Conservation (phyloP, 2,888 invertebrate genomes). For the Sabellastarte sp. region DNA sequence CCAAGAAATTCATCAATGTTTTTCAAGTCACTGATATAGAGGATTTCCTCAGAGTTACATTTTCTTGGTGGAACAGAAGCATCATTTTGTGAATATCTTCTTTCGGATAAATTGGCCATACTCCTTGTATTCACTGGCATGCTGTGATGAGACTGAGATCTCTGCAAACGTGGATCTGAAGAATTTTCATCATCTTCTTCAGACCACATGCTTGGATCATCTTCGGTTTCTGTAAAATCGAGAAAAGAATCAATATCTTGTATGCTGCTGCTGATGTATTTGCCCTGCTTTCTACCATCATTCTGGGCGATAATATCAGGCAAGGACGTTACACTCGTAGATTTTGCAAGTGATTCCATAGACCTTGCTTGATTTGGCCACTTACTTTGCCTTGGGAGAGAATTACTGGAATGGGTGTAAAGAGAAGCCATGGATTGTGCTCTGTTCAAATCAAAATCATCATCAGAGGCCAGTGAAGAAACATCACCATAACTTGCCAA, state of each 20-base stretch:
- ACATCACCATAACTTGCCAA: conserved; percentile 7
- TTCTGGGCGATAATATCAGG: conserved; percentile 21
- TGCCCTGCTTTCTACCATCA: neutral
- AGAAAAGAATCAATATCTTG: conserved; percentile 46
- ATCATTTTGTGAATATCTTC: neutral
- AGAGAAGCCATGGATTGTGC: conserved; percentile 10
- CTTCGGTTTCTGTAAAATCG: conserved; percentile 40
- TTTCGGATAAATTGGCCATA: too few species aligned
- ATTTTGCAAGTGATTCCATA: conserved; percentile 15
- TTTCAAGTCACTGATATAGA: neutral
- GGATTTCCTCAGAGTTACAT: neutral
- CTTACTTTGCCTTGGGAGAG: neutral
- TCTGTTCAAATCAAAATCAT: conserved; percentile 4
- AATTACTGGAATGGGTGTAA: neutral
- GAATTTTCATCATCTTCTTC: conserved; percentile 10
- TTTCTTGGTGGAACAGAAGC: neutral
- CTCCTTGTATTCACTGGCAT: too few species aligned
- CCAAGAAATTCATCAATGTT: neutral
- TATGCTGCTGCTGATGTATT: neutral
- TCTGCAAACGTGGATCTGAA: neutral
- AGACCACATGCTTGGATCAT: conserved; percentile 21
- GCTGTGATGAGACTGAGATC: too few species aligned
- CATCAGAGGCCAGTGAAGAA: conserved; percentile 8
- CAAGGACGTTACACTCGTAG: conserved; percentile 17
- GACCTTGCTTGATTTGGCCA: conserved; percentile 10